Conservation (phyloP, 2,113 vertebrate genomes). For the Capreolus pygargus region DNA sequence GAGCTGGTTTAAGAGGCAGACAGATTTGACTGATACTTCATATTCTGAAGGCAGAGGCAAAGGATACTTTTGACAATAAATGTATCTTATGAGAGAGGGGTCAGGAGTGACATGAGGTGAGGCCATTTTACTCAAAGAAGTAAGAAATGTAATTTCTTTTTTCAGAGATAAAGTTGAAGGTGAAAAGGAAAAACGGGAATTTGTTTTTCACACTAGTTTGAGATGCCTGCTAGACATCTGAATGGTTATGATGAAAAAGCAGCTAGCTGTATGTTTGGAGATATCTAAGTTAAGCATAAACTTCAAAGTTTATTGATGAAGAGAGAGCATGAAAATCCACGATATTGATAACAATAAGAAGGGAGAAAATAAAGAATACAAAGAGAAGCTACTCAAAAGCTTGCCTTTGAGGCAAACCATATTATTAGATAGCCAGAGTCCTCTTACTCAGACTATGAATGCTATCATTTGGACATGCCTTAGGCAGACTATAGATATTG, state of each 20-base stretch:
- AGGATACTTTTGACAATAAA: not conserved
- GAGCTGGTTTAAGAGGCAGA: not conserved
- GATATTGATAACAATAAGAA: not conserved
- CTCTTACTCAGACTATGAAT: not conserved
- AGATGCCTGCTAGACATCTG: not conserved
- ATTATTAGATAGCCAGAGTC: not conserved
- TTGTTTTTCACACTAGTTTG: not conserved
- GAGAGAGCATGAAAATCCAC: not conserved
- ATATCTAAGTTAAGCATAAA: not conserved
- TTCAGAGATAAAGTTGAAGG: not conserved
- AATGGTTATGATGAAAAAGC: not conserved
- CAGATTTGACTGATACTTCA: not conserved
- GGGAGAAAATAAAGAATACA: not conserved
- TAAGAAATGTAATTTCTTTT: not conserved
- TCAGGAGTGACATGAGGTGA: not conserved
- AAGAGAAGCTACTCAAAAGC: not conserved
- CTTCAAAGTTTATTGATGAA: not conserved
- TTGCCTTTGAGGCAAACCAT: not conserved
- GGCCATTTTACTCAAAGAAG: not conserved
- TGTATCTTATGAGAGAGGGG: not conserved
- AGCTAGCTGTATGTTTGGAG: not conserved
- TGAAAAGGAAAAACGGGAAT: not conserved
- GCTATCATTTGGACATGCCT: not conserved
- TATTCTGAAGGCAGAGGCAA: not conserved
- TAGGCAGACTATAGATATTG: not conserved